A percentile compares a stretch with the other conserved stretches of the same genome.
phyloP scores from a whole-genome alignment of 2,797 vertebrate genomes.

The Adelosebastes latens region DNA sequence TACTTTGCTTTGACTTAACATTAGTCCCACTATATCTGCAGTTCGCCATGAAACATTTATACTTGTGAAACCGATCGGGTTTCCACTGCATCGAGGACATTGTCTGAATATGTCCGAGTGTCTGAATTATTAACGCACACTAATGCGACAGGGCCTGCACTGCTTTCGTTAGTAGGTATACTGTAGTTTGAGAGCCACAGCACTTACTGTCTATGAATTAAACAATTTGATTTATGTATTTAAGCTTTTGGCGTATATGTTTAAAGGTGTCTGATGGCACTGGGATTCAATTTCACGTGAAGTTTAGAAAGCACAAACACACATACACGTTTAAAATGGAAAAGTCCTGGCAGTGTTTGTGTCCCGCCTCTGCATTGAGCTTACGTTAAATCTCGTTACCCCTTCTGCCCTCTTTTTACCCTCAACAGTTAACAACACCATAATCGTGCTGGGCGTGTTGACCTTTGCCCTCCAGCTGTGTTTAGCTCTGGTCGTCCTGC shows the following conservation, averaged over 20 bases:
- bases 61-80: conserved; percentile 9
- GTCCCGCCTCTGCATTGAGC: neutral
- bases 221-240: neutral
- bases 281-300: neutral
- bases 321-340: neutral
- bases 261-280: neutral
- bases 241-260: neutral
- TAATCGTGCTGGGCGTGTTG: conserved; percentile 65
- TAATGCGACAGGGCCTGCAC: conserved; percentile 5
- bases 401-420: conserved; percentile 6
- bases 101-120: conserved; percentile 24
- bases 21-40: neutral
- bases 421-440: conserved; percentile 47
- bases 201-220: neutral
- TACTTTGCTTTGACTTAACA: neutral
- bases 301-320: neutral
- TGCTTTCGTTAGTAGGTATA: neutral
- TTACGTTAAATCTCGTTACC: neutral
- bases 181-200: neutral
- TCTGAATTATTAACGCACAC: conserved; percentile 44
- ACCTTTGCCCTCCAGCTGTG: conserved; percentile 79
- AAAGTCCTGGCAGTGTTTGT: neutral
- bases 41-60: conserved; percentile 46
- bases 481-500: conserved; percentile 63
- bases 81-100: conserved; percentile 1